Base-by-base conservation (phyloP, 2,888 invertebrate species). In the Erpobdella octoculata region DNA sequence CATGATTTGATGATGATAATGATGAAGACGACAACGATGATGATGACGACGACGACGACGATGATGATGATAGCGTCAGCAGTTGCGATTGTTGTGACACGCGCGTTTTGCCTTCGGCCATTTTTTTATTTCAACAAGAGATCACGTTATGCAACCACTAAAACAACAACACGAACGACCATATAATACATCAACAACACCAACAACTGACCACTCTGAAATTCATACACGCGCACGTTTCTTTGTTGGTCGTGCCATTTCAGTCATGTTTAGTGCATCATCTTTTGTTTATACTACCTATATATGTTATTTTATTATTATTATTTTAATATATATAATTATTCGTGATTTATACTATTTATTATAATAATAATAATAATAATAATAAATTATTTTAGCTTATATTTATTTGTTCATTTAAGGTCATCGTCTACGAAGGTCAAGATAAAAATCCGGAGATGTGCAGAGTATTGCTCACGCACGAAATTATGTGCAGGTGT, bases 391-490 rank as follows among this genome's bases (percentile, higher is more conserved):
- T 35, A 33, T 8, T 35, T 15, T 64, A 35, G 36, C 25, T 41
- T 41, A 41, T 31, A 41, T 67, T 31, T 28, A 41, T 41, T 9
- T 64, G 6, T 8, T 35, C n/a, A 15, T 67, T 2, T 4, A n/a
- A 98, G 97, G 93, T 97, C 73, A 98, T 98, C 82, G 91, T 95
- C 79, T 98, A 99, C 85, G 98, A 98, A 86, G 98, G 98, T 70
- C 98, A 98, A 86, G 98, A 99, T 85, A 99, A 98, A 85, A 98
- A 98, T 87, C 98, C 98, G 36, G 98, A 99, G 87, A 98, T 98
- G 98, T 97, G 97, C 86, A 88, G 98, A 80, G 98, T 99, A 62
- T 87, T 98, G 73, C 87, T 98, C 73, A 98, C 98, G 74, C 98
- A 98, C 85, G 98, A 99, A 88, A 95, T 99, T 77, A 98, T 98